These are phyloP conservation scores for Entomyzon cyanotis DNA, from an alignment of 2,113 vertebrate genomes.

Conservation along the genomic window DNA sequence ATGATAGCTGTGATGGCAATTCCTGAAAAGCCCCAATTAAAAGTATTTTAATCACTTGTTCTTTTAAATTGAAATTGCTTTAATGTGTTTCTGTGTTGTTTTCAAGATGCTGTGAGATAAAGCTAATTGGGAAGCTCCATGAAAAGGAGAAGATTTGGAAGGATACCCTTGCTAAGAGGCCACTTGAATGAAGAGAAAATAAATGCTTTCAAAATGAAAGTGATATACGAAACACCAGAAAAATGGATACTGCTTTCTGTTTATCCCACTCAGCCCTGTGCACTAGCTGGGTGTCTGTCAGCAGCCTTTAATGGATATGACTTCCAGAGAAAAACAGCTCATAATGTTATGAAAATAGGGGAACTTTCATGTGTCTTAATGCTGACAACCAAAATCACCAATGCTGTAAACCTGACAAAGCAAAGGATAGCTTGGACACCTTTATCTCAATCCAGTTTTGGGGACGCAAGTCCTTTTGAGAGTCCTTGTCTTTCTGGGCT, in stretches of 20 bases:
- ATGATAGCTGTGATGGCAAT: not conserved
- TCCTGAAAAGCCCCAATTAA: not conserved
- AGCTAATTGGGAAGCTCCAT: not conserved
- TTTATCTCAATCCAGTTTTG: not conserved
- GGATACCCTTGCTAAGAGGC: not conserved
- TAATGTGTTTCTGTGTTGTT: not conserved
- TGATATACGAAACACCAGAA: not conserved
- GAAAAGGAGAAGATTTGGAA: not conserved
- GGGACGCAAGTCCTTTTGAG: accelerated
- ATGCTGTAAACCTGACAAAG: not conserved
- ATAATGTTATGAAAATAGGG: not conserved
- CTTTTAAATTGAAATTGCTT: not conserved
- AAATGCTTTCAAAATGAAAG: not conserved
- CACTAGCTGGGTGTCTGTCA: not conserved
- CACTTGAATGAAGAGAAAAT: not conserved
- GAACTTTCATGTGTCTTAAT: not conserved
- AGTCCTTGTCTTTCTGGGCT: not conserved
- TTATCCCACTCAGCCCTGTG: not conserved
- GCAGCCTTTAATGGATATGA: not conserved
- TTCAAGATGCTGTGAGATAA: not conserved
- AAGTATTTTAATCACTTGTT: not conserved
- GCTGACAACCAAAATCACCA: not conserved
- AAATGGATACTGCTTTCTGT: not conserved
- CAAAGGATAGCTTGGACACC: not conserved
- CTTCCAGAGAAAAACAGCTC: not conserved